Conservation (phyloP, 2,113 vertebrate genomes). For the Elaphurus davidianus region DNA sequence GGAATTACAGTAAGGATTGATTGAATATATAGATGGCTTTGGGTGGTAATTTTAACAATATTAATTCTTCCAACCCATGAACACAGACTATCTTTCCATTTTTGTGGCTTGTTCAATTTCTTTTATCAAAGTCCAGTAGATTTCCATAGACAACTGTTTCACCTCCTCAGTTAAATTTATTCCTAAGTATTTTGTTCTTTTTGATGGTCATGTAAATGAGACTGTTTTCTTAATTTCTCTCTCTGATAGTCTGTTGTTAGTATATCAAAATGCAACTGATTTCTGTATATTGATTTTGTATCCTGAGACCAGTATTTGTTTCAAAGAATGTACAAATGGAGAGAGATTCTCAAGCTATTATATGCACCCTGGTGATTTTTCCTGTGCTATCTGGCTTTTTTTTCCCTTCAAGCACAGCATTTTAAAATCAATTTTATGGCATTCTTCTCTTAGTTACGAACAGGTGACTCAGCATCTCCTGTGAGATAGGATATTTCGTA, state of each 20-base stretch:
- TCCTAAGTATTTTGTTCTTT: neutral
- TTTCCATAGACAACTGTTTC: neutral
- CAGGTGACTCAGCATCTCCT: slow-evolving; percentile 72
- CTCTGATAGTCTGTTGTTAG: neutral
- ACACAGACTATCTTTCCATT: neutral
- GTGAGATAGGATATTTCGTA: slow-evolving; percentile 51
- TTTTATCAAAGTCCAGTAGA: neutral
- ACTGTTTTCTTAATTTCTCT: neutral
- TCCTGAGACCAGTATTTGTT: neutral
- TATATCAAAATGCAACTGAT: neutral
- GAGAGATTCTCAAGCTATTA: neutral
- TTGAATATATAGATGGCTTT: neutral
- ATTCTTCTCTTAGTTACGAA: slow-evolving; percentile 68
- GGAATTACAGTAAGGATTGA: neutral
- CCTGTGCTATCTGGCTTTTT: neutral
- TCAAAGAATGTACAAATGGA: neutral
- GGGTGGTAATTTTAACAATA: neutral
- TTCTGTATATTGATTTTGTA: neutral
- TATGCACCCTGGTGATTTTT: neutral
- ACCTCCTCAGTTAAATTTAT: neutral
- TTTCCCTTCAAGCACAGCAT: neutral
- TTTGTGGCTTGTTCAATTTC: neutral
- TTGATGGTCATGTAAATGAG: neutral
- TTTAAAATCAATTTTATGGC: slow-evolving; percentile 65
- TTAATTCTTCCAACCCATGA: neutral